Conservation (phyloP, 2,113 vertebrate genomes). For the Zosterops borbonicus region DNA sequence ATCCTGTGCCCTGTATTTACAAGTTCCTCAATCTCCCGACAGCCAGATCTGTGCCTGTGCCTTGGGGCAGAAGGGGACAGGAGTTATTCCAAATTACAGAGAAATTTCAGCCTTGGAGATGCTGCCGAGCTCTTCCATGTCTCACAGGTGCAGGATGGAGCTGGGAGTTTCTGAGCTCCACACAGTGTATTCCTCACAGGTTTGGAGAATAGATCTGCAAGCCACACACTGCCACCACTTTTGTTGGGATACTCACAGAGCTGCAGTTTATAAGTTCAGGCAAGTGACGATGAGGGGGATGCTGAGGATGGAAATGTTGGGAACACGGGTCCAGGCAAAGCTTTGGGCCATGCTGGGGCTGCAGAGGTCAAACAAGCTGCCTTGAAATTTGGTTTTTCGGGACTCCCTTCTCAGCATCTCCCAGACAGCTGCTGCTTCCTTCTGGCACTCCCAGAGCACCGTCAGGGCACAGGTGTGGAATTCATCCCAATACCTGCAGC, state of each 20-base stretch:
- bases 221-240: not conserved
- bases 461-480: conserved; percentile 76
- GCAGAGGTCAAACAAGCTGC: conserved; percentile 79
- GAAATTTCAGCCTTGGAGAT: not conserved
- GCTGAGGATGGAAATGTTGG: not conserved
- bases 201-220: not conserved
- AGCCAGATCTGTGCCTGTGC: not conserved
- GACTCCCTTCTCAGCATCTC: conserved; percentile 77
- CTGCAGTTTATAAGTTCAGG: conserved; percentile 25
- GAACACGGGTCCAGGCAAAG: not conserved
- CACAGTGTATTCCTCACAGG: not conserved
- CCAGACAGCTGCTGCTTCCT: conserved; percentile 77
- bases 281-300: conserved; percentile 30
- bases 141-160: not conserved
- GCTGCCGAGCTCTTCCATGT: not conserved
- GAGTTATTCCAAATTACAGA: not conserved
- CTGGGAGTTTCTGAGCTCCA: rapidly evolving
- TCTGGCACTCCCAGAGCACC: conserved; percentile 71
- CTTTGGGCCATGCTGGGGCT: conserved; percentile 56
- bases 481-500: conserved; percentile 78
- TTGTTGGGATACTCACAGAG: not conserved
- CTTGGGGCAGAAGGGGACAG: not conserved
- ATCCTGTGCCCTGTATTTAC: not conserved
- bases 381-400: conserved; percentile 77
- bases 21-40: not conserved